Percentiles rank a stretch among this genome's conserved stretches.
Conservation (phyloP, 2,797 vertebrate genomes). For the Pantherophis vulpinus region DNA sequence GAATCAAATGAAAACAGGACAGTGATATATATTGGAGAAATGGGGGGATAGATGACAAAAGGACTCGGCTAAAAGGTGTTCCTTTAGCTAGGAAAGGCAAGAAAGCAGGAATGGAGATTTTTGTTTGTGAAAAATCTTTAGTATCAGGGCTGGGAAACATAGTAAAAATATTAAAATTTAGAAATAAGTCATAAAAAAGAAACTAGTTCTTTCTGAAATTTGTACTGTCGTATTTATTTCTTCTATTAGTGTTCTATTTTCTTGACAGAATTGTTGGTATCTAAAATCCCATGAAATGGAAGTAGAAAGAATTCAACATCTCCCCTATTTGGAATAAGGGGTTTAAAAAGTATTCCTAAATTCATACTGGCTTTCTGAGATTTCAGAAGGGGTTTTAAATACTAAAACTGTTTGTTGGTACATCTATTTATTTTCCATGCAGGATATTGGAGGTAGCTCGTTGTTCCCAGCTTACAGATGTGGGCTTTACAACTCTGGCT, state of each 20-base stretch:
- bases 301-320: not conserved
- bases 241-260: not conserved
- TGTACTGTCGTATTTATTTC: not conserved
- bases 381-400: slow-evolving; percentile 3
- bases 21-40: not conserved
- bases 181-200: not conserved
- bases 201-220: not conserved
- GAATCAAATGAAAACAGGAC: not conserved
- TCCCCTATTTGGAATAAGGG: not conserved
- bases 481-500: slow-evolving; percentile 94
- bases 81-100: not conserved
- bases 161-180: not conserved
- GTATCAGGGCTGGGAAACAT: not conserved
- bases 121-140: not conserved
- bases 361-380: not conserved
- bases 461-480: slow-evolving; percentile 95
- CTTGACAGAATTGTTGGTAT: not conserved
- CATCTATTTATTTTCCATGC: slow-evolving; percentile 42
- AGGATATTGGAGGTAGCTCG: slow-evolving; percentile 97
- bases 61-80: not conserved
- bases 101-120: not conserved
- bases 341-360: not conserved
- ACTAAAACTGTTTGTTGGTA: not conserved
- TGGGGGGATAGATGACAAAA: too few species aligned
- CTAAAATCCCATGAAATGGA: not conserved